Evolutionary conservation across 2,888 invertebrate species (phyloP).

Genomic region (Nebria salina): DNA sequence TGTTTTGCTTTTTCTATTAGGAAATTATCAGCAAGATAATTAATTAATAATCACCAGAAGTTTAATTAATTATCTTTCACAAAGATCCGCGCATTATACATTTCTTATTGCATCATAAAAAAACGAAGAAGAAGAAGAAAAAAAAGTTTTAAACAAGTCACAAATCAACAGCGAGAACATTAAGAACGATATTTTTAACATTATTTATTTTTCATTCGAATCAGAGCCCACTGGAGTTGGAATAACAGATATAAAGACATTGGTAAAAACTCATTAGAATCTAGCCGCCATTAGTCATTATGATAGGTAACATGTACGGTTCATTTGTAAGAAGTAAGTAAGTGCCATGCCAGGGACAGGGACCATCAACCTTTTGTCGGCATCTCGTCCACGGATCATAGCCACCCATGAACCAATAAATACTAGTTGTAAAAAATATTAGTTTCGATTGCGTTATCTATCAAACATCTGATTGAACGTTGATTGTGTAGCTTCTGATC

Average conservation of each 20-base stretch:
- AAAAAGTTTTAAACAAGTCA: not conserved
- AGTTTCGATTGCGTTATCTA: slow-evolving; percentile 33
- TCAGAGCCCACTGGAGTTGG: not conserved
- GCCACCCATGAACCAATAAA: slow-evolving; percentile 39
- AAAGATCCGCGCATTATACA: slow-evolving; percentile 32
- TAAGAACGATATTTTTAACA: slow-evolving; percentile 12
- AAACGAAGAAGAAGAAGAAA: slow-evolving; percentile 10
- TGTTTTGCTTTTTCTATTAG: not conserved
- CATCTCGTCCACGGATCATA: slow-evolving; percentile 8
- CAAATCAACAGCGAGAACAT: slow-evolving; percentile 18
- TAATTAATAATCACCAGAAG: slow-evolving; percentile 34
- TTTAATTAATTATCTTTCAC: slow-evolving; percentile 37
- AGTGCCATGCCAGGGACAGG: not conserved
- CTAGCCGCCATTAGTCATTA: slow-evolving; percentile 54
- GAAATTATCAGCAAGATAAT: slow-evolving; percentile 6
- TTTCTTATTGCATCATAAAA: slow-evolving; percentile 32
- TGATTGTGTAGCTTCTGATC: slow-evolving; percentile 34
- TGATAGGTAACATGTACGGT: slow-evolving; percentile 51
- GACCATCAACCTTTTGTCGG: slow-evolving; percentile 35
- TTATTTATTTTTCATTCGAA: slow-evolving; percentile 1
- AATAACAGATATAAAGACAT: slow-evolving; percentile 55
- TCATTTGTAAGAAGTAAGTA: slow-evolving; percentile 49
- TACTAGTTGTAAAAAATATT: slow-evolving; percentile 35
- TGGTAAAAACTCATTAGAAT: slow-evolving; percentile 56
- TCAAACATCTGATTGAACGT: slow-evolving; percentile 45